Percentiles rank a stretch among this genome's conserved stretches.
Evolutionary conservation across 1,140 invertebrate genomes (phyloP).

Genomic region (Thaumetopoea pityocampa): DNA sequence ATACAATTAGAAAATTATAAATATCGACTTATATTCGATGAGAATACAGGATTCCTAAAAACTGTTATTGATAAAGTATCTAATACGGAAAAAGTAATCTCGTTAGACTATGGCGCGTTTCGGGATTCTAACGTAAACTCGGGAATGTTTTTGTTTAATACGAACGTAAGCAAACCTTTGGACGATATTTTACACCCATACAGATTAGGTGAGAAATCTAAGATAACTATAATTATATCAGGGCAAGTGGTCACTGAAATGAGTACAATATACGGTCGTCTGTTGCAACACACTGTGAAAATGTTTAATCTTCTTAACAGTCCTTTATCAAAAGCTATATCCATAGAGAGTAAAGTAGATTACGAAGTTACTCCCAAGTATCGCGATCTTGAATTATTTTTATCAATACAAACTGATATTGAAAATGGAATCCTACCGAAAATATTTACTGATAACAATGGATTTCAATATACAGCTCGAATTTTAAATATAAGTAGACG

Average conservation of each 20-base stretch:
- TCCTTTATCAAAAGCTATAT: constrained; percentile 79
- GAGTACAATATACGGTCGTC: constrained; percentile 81
- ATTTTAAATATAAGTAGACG: constrained; percentile 47
- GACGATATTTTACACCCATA: constrained; percentile 42
- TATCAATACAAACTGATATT: constrained; percentile 87
- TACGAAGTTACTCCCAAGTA: constrained; percentile 84
- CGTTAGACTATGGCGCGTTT: constrained; percentile 54
- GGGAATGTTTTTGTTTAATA: constrained; percentile 56
- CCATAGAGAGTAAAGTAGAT: constrained; percentile 83
- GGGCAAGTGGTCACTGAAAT: constrained; percentile 84
- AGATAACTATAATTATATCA: constrained; percentile 82
- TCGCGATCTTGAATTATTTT: constrained; percentile 88
- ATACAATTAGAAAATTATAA: constrained; percentile 86
- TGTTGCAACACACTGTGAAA: constrained; percentile 81
- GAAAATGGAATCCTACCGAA: constrained; percentile 81
- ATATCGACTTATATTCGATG: constrained; percentile 83
- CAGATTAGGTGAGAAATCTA: constrained; percentile 62
- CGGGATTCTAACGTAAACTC: constrained; percentile 43
- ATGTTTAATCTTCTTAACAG: constrained; percentile 80
- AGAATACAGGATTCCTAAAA: constrained; percentile 83
- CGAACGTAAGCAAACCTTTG: constrained; percentile 43
- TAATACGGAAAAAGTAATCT: constrained; percentile 30
- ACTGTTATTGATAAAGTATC: constrained; percentile 46
- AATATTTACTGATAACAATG: constrained; percentile 93
- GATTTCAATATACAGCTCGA: constrained; percentile 79